Percentiles rank a stretch among this genome's conserved stretches.
These are phyloP conservation scores for Chaunax sp. DNA, from an alignment of 2,797 vertebrate genomes.

Conservation along the genomic window DNA sequence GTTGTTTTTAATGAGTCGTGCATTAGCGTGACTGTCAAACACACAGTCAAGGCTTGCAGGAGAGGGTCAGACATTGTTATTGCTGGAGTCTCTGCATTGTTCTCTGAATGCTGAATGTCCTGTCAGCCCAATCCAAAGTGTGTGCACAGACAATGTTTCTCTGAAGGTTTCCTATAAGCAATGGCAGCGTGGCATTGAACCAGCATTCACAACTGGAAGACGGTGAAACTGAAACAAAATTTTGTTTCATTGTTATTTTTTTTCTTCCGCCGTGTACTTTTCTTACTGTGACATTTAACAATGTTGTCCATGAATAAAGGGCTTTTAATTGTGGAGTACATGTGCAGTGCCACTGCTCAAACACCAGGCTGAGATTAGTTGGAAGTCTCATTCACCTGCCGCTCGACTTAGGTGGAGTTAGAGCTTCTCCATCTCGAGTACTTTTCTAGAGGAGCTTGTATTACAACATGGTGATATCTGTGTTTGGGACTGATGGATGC, in stretches of 20 bases:
- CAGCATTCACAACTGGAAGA: background rate
- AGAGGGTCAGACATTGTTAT: background rate
- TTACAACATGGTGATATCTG: too few species aligned
- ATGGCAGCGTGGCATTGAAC: too few species aligned
- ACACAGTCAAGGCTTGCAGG: background rate
- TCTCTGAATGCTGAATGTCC: background rate
- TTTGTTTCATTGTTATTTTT: background rate
- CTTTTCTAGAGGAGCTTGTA: background rate
- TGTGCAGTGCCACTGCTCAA: background rate
- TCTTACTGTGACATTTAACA: background rate
- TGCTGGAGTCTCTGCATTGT: background rate
- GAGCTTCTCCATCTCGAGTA: too few species aligned
- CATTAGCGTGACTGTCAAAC: conserved; percentile 3
- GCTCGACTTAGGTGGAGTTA: too few species aligned
- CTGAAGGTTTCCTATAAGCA: too few species aligned
- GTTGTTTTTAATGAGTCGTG: background rate
- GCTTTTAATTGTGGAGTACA: background rate
- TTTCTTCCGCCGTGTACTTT: background rate
- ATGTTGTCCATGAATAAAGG: background rate
- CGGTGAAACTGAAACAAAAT: background rate
- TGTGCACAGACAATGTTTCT: too few species aligned
- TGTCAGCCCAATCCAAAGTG: too few species aligned
- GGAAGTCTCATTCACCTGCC: too few species aligned
- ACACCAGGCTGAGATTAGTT: background rate
- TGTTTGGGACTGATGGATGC: too few species aligned